Percentiles rank a stretch among this genome's conserved stretches.
Evolutionary conservation across 2,113 vertebrate species (phyloP).

Genomic region (Piprites chloris): DNA sequence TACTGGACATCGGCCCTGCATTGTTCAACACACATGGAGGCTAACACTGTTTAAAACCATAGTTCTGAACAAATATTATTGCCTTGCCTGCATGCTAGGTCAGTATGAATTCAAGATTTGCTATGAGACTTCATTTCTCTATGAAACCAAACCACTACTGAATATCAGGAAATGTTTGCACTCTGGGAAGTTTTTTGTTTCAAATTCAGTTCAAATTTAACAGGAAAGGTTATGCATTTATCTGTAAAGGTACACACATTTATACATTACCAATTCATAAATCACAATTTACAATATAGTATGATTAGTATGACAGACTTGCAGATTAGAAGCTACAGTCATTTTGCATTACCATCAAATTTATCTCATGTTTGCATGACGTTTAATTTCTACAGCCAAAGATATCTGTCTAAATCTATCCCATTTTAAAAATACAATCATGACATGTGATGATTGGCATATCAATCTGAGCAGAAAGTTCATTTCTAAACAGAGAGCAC

Average conservation of each 20-base stretch:
- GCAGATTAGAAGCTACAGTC: background rate
- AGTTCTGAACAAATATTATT: background rate
- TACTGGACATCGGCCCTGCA: background rate
- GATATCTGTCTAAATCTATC: background rate
- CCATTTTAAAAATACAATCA: background rate
- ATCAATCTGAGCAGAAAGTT: background rate
- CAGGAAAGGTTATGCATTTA: background rate
- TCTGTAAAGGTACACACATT: background rate
- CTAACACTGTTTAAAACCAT: background rate
- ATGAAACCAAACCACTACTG: background rate
- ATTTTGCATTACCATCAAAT: background rate
- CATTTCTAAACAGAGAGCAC: background rate
- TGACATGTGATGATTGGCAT: background rate
- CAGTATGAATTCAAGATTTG: background rate
- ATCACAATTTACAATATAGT: background rate
- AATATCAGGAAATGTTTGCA: background rate
- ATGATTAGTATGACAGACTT: background rate
- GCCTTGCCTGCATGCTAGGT: background rate
- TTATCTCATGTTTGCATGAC: background rate
- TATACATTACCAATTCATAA: background rate
- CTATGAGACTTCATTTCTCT: background rate
- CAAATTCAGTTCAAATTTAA: background rate
- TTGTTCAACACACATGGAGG: background rate
- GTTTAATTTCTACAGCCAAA: background rate
- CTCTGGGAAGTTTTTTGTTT: background rate